phyloP scores from a whole-genome alignment of 2,888 invertebrate genomes.

The Drosophila neonasuta region DNA sequence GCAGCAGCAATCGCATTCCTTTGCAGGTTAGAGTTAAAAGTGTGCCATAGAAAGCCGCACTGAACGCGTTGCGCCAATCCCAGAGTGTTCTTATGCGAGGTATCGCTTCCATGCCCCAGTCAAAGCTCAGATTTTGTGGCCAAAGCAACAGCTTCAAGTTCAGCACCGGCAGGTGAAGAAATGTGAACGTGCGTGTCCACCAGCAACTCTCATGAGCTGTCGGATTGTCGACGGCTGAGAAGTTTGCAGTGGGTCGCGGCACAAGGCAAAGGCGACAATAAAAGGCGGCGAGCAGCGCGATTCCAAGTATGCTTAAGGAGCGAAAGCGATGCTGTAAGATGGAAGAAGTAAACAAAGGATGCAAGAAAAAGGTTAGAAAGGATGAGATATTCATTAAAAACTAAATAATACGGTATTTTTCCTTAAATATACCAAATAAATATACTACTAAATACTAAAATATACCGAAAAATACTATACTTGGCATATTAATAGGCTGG shows the following conservation, averaged over 20 bases:
- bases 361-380: too few species aligned
- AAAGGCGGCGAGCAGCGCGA: conserved; percentile 86
- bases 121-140: conserved; percentile 95
- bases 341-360: neutral
- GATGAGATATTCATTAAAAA: too few species aligned
- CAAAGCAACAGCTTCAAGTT: conserved; percentile 94
- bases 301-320: conserved; percentile 86
- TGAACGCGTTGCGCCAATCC: conserved; percentile 90
- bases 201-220: conserved; percentile 89
- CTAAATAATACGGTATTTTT: too few species aligned
- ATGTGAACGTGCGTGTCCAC: conserved; percentile 92
- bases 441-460: too few species aligned
- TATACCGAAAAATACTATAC: too few species aligned
- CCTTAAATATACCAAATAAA: too few species aligned
- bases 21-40: conserved; percentile 84
- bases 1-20: neutral
- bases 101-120: conserved; percentile 99
- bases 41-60: conserved; percentile 84
- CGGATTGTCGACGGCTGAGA: conserved; percentile 97
- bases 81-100: conserved; percentile 90
- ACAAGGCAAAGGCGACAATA: conserved; percentile 87
- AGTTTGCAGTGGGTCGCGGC: conserved; percentile 85
- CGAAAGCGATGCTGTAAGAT: conserved; percentile 86
- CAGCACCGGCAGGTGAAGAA: conserved; percentile 94
- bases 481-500: too few species aligned